Evolutionary conservation across 1,140 invertebrate genomes (phyloP).

Genomic region (Trigoniulus corallinus): DNA sequence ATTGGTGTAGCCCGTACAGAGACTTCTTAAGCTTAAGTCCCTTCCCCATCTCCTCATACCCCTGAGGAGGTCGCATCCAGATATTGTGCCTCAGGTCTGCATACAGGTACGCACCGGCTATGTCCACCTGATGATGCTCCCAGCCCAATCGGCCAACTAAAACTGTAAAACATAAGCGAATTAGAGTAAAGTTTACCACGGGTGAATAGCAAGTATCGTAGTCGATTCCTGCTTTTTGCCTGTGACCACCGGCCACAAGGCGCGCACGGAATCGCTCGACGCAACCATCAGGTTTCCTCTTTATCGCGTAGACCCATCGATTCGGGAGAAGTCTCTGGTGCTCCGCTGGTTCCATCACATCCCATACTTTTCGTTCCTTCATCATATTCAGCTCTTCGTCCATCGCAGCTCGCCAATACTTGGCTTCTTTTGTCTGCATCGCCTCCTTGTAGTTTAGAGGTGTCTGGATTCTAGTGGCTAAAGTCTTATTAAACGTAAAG

Average conservation of each 20-base stretch:
- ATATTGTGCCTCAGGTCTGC: constrained; percentile 7
- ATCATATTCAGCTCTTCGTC: background rate
- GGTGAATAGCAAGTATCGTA: constrained; percentile 1
- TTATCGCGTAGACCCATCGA: background rate
- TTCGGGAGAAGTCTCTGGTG: background rate
- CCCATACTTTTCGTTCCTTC: background rate
- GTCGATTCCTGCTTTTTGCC: constrained; percentile 1
- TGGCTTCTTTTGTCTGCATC: background rate
- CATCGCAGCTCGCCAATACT: constrained; percentile 1
- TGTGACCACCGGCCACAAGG: background rate
- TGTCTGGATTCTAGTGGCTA: background rate
- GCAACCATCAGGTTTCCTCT: background rate
- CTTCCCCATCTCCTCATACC: background rate
- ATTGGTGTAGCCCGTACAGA: constrained; percentile 21
- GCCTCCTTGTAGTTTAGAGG: background rate
- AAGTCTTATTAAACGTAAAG: background rate
- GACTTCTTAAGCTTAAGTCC: constrained; percentile 17
- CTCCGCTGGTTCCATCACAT: background rate
- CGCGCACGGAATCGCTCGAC: constrained; percentile 3
- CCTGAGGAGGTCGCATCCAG: background rate
- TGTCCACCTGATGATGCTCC: constrained; percentile 1
- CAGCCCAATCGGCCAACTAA: background rate
- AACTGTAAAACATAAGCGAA: background rate
- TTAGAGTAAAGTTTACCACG: background rate
- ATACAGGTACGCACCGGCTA: constrained; percentile 12